Percentiles rank a stretch among this genome's conserved stretches.
These are phyloP conservation scores for Serrognathus titanus DNA, from an alignment of 2,888 invertebrate species.

Conservation along the genomic window DNA sequence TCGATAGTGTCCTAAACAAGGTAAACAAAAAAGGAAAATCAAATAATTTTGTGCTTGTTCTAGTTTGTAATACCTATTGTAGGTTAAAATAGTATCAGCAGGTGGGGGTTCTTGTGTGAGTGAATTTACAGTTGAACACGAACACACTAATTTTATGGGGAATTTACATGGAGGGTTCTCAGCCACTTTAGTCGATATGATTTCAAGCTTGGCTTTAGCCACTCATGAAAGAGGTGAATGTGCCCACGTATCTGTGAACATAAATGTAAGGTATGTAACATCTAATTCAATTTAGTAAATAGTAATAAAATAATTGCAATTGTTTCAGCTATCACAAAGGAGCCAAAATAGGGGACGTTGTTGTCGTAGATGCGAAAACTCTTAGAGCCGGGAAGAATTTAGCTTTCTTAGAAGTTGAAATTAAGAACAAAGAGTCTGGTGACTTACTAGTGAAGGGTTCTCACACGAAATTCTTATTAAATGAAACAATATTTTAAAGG, in stretches of 20 bases:
- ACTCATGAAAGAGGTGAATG: neutral
- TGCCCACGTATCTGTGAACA: conserved; percentile 70
- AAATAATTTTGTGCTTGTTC: no score
- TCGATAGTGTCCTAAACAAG: no score
- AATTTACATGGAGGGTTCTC: neutral
- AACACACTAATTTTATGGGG: neutral
- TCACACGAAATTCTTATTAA: conserved; percentile 2
- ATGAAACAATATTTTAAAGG: neutral
- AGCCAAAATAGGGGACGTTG: neutral
- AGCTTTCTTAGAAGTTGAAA: neutral
- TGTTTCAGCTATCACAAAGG: conserved; percentile 19
- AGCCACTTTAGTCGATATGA: neutral
- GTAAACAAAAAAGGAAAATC: no score
- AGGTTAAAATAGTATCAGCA: neutral
- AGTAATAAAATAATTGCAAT: neutral
- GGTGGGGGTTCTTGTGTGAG: neutral
- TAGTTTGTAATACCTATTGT: neutral
- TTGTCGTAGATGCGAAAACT: neutral
- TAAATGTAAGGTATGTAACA: conserved; percentile 69
- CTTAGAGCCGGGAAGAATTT: neutral
- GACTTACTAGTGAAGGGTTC: conserved; percentile 3
- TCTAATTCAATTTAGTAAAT: no score
- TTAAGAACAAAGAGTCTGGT: neutral
- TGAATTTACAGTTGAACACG: neutral
- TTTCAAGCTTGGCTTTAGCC: neutral